Evolutionary conservation across 2,113 vertebrate species (phyloP), one percentile per base, ranked within the genome.

Genomic region (Mola mola): DNA sequence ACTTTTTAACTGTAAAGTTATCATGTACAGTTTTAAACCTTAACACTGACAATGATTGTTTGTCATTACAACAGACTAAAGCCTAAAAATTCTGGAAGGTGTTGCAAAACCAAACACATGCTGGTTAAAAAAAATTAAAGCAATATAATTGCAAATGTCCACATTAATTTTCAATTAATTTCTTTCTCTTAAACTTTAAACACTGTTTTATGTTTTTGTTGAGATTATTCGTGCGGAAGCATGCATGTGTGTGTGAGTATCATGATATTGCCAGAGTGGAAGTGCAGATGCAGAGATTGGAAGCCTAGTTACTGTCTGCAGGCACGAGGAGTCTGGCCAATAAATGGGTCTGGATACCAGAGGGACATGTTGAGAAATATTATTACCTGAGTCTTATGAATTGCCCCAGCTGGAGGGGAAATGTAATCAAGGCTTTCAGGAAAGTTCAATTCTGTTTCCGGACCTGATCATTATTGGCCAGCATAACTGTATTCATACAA

Each of bases 321-420:
- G 78, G 61, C 60, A 46, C 67, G 10, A 26, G 55, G 61, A 83
- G 74, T 61, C 75, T 76, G 78, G 84, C 86, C 88, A 89, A 89
- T 89, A 87, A 85, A 82, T 21, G 33, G 81, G 68, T 58, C 41
- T 64, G 46, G 59, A 66, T 76, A 72, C 83, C 75, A 81, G 62
- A 71, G 85, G 78, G 79, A 82, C 57, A 64, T 86, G 82, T 89
- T 82, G 78, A 76, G 68, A 83, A 85, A 89, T 88, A 61, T 87
- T 85, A 88, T 90, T 86, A 89, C 81, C 84, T 72, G 55, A 64
- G 22, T 71, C 68, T 83, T 87, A 87, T 86, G 82, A 90, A 88
- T 83, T 87, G 75, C 17, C 57, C 50, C 62, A 56, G 74, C 74
- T 80, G 47, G 69, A 70, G 64, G 78, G 61, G 21, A 49, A 55